phyloP scores from a whole-genome alignment of 1,140 invertebrate genomes.

The Zaprionus tsacasi region DNA sequence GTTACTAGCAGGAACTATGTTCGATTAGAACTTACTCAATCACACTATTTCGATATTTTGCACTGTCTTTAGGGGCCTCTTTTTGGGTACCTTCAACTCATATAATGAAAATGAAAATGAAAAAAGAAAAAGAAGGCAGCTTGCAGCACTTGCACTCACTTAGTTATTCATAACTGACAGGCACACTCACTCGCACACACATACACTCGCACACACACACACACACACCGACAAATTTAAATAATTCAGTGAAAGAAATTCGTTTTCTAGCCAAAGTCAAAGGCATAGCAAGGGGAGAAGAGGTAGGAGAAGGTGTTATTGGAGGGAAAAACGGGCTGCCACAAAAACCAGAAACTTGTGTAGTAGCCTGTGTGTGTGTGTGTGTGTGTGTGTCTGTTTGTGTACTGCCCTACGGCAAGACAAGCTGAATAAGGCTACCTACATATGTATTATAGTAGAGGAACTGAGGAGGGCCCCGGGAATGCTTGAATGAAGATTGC shows the following conservation, averaged over 20 bases:
- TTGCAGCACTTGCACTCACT: constrained; percentile 63
- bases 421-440: constrained; percentile 1
- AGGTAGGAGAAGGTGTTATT: not conserved
- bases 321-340: constrained; percentile 20
- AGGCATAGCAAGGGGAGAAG: constrained; percentile 34
- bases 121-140: constrained; percentile 37
- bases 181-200: constrained; percentile 24
- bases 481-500: constrained; percentile 24
- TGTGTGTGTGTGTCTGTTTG: constrained; percentile 12
- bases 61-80: not conserved
- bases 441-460: not conserved
- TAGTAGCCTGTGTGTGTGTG: constrained; percentile 3
- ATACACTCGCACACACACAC: constrained; percentile 1
- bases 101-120: constrained; percentile 45
- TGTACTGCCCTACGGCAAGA: constrained; percentile 11
- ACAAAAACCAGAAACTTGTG: constrained; percentile 49
- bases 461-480: not conserved
- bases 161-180: constrained; percentile 70
- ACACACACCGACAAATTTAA: constrained; percentile 56
- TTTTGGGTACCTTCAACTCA: constrained; percentile 3
- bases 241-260: constrained; percentile 71
- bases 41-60: not conserved
- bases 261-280: constrained; percentile 61
- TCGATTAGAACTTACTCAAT: not conserved
- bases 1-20: not conserved